These are phyloP conservation scores for Eriosoma lanigerum DNA, from an alignment of 1,140 invertebrate genomes.

Conservation along the genomic window DNA sequence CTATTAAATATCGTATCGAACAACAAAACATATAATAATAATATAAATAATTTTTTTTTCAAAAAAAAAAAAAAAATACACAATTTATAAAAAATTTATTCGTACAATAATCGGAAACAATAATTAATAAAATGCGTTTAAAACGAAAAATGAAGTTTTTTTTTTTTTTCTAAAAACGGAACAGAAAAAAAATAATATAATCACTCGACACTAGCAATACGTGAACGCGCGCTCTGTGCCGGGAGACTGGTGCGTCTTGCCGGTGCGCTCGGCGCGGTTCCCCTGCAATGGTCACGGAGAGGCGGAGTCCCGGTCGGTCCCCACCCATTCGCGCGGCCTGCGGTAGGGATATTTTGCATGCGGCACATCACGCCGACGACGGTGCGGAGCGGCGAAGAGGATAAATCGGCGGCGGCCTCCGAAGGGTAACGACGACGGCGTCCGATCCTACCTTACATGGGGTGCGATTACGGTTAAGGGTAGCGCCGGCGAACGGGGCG, in stretches of 20 bases:
- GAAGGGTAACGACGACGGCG: conserved; percentile 23
- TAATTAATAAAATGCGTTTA: conserved; percentile 1
- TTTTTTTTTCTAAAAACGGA: not conserved
- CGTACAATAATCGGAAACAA: not conserved
- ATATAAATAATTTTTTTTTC: too few relatives aligned
- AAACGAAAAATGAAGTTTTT: not conserved
- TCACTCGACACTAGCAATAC: conserved; percentile 42
- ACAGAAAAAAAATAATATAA: not conserved
- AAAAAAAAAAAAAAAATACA: not conserved
- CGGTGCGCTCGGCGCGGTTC: conserved; percentile 46
- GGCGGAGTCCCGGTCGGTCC: conserved; percentile 43
- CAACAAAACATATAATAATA: too few relatives aligned
- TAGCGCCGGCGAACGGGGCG: not conserved
- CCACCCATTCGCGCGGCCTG: conserved; percentile 42
- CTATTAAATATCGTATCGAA: too few relatives aligned
- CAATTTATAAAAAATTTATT: not conserved
- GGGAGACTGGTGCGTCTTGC: conserved; percentile 50
- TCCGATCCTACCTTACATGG: not conserved
- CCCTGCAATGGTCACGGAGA: conserved; percentile 33
- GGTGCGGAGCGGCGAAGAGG: not conserved
- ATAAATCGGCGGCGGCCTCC: conserved; percentile 1
- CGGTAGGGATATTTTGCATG: conserved; percentile 49
- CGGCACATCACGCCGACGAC: conserved; percentile 29
- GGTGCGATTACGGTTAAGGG: not conserved
- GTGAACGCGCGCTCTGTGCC: conserved; percentile 50